These are phyloP conservation scores for Leuciscus waleckii DNA, from an alignment of 2,797 vertebrate species.

Conservation along the genomic window DNA sequence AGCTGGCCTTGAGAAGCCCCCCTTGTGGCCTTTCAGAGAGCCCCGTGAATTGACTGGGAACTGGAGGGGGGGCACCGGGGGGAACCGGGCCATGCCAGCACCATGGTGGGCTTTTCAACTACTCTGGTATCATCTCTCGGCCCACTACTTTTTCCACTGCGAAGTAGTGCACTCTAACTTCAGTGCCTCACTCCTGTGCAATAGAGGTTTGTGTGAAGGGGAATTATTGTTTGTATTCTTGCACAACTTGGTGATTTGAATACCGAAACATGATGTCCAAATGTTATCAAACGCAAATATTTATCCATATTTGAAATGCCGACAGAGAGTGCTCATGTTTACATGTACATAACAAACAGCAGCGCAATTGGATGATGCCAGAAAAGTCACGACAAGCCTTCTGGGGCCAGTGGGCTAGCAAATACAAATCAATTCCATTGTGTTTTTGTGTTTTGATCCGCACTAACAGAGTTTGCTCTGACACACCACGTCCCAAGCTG, in stretches of 20 bases:
- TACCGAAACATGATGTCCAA: conserved; percentile 65
- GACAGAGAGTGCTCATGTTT: conserved; percentile 55
- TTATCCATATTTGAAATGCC: conserved; percentile 61
- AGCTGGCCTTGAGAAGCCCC: conserved; percentile 52
- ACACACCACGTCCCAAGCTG: conserved; percentile 54
- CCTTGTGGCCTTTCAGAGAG: conserved; percentile 50
- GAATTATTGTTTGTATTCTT: conserved; percentile 54
- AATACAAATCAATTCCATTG: conserved; percentile 63
- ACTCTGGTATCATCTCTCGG: conserved; percentile 33
- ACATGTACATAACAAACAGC: conserved; percentile 63
- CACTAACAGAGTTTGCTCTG: conserved; percentile 48
- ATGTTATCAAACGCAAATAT: conserved; percentile 74
- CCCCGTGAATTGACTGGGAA: conserved; percentile 49
- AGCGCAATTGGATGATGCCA: conserved; percentile 52
- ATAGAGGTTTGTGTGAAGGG: neutral
- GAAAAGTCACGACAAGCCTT: conserved; percentile 64
- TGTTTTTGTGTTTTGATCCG: conserved; percentile 58
- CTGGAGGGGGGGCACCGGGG: conserved; percentile 41
- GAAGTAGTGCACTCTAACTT: conserved; percentile 21
- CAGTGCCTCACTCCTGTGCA: conserved; percentile 1
- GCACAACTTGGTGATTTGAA: conserved; percentile 58
- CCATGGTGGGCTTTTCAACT: conserved; percentile 50
- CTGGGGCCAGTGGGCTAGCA: conserved; percentile 46
- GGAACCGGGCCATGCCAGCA: conserved; percentile 49
- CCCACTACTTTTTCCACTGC: conserved; percentile 28